Base-by-base conservation (phyloP, 1,140 invertebrate species). In the Lepidurus arcticus region DNA sequence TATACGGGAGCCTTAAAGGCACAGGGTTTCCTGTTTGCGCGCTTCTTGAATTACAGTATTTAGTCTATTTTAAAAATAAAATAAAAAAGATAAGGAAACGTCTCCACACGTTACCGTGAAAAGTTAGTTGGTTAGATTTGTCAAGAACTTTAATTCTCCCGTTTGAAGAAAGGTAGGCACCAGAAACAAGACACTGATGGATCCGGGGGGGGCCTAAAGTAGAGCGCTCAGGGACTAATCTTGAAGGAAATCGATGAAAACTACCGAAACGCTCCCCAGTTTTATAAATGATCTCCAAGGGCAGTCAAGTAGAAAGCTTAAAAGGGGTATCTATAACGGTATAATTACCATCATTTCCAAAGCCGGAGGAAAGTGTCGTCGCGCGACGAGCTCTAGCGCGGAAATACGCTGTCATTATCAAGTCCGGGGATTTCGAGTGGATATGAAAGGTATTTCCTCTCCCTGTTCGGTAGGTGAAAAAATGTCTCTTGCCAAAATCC, bases 331-430 rank as follows among this genome's bases (percentile, higher is more conserved):
- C 53, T 16, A 65, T 65, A 65, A 65, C 53, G 53, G 53, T 65
- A 65, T 65, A 65, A 65, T 65, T 65, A 65, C 53, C 53, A 65
- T 65, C 53, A 65, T 65, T 65, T 65, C 21, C 21, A 65, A 65
- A 65, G n/a, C 53, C 53, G 8, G 21, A 21, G 21, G 21, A 47
- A 65, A n/a, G 53, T 65, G 53, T 65, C 8, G 53, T 65, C 53
- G 53, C 53, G 53, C 53, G 53, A n/a, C 53, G 53, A 65, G 53
- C 53, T 65, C 53, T 65, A 65, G 53, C 53, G 53, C 53, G 53
- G 53, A 65, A 65, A 21, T 65, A 65, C 21, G 53, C 53, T 65
- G n/a, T 65, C 13, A 65, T 65, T 13, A 65, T 13, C 21, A n/a
- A n/a, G 16, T 65, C 53, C 21, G 8, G 16, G 53, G 53, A 65